These are phyloP conservation scores for Liodrosophila aerea DNA, from an alignment of 2,888 invertebrate genomes.

Conservation along the genomic window DNA sequence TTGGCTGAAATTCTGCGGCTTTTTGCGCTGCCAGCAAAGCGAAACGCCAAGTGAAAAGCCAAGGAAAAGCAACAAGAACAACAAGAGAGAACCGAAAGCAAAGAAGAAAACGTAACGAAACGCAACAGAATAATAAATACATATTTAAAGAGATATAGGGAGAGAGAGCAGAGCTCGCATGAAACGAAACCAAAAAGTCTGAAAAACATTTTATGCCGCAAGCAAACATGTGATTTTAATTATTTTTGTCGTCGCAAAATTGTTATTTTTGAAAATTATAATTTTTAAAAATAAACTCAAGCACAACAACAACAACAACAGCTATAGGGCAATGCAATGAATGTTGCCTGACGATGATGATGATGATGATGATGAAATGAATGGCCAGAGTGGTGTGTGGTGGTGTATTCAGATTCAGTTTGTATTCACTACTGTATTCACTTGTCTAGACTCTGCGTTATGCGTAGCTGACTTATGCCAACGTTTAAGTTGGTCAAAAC, in stretches of 20 bases:
- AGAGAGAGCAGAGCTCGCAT: background rate
- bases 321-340: constrained; percentile 40
- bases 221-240: constrained; percentile 78
- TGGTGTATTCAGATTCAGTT: constrained; percentile 14
- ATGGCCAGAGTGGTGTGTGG: too few species aligned
- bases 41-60: constrained; percentile 63
- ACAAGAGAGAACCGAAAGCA: constrained; percentile 13
- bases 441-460: background rate
- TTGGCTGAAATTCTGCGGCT: constrained; percentile 44
- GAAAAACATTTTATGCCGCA: constrained; percentile 73
- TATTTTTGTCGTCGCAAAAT: constrained; percentile 75
- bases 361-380: constrained; percentile 23
- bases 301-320: constrained; percentile 24
- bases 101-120: constrained; percentile 14
- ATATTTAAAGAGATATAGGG: constrained; percentile 7
- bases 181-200: constrained; percentile 40
- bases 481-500: too few species aligned
- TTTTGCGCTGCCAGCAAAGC: constrained; percentile 68
- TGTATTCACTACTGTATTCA: background rate
- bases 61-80: constrained; percentile 29
- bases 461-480: too few species aligned
- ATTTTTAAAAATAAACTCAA: constrained; percentile 69
- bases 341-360: constrained; percentile 14
- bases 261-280: constrained; percentile 77
- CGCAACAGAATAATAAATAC: constrained; percentile 40